phyloP scores from a whole-genome alignment of 2,113 vertebrate genomes.

The Prunella himalayana region DNA sequence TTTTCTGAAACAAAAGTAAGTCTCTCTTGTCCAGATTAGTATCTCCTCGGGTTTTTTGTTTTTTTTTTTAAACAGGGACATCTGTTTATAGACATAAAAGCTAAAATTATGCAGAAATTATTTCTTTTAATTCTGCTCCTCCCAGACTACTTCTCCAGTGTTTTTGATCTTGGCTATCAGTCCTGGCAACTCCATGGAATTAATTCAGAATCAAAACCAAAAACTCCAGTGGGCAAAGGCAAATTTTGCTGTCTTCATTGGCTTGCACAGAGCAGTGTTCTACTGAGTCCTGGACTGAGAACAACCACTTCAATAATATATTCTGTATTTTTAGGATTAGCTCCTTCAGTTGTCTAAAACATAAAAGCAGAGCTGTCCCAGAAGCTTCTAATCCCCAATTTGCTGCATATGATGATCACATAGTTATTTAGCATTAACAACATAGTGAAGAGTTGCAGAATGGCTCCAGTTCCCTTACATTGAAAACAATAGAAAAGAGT shows the following conservation, averaged over 20 bases:
- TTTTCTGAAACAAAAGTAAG: background rate
- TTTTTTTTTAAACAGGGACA: background rate
- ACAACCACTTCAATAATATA: background rate
- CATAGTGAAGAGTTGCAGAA: background rate
- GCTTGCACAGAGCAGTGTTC: background rate
- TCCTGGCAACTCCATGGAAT: background rate
- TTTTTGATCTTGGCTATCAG: slow-evolving; percentile 14
- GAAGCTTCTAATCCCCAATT: slow-evolving; percentile 7
- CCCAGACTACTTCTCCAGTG: background rate
- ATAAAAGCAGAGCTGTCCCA: background rate
- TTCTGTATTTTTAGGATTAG: background rate
- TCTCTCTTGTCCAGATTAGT: background rate
- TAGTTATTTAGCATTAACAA: background rate
- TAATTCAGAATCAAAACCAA: slow-evolving; percentile 31
- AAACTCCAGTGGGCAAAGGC: background rate
- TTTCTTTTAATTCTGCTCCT: slow-evolving; percentile 6
- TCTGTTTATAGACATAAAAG: slow-evolving; percentile 22
- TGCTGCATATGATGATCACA: background rate
- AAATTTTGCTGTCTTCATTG: background rate
- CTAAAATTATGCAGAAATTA: background rate
- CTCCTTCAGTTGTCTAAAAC: background rate
- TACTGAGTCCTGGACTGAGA: background rate
- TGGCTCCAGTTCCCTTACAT: background rate
- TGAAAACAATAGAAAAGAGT: background rate
- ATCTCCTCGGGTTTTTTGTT: background rate